Evolutionary conservation across 2,113 vertebrate species (phyloP).

Genomic region (Crotophaga sulcirostris): DNA sequence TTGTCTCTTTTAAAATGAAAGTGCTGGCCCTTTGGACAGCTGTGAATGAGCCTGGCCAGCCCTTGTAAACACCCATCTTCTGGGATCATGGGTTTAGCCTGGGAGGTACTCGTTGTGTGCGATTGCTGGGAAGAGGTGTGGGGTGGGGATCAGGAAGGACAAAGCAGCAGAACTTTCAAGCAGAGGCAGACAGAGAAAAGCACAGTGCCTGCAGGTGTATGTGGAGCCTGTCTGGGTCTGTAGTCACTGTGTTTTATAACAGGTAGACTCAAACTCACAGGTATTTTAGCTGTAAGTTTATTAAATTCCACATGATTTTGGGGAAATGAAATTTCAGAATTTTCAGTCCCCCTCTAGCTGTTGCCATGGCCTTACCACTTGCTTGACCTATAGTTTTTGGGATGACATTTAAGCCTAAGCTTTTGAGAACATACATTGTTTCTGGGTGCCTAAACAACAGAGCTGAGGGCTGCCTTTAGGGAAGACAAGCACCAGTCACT

Average conservation of each 20-base stretch:
- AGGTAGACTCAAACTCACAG: neutral
- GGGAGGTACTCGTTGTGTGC: neutral
- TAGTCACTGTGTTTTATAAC: neutral
- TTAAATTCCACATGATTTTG: neutral
- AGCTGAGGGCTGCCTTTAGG: neutral
- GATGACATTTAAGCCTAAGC: neutral
- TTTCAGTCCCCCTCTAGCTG: neutral
- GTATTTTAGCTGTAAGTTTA: neutral
- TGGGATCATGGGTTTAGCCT: neutral
- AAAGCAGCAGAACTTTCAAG: neutral
- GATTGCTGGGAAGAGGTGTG: neutral
- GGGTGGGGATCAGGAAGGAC: neutral
- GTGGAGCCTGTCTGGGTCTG: neutral
- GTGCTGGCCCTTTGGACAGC: neutral
- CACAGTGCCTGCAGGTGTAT: neutral
- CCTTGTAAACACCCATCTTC: neutral
- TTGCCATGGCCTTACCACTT: neutral
- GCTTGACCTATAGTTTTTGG: neutral
- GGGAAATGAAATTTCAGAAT: neutral
- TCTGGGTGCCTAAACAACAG: neutral
- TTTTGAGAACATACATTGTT: neutral
- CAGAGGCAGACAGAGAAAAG: neutral
- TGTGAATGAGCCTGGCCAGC: neutral
- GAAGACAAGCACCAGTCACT: neutral
- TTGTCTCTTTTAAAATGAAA: neutral